A percentile compares a stretch with the other conserved stretches of the same genome.
Evolutionary conservation across 2,113 vertebrate genomes (phyloP).

Genomic region (Sebastes fasciatus): DNA sequence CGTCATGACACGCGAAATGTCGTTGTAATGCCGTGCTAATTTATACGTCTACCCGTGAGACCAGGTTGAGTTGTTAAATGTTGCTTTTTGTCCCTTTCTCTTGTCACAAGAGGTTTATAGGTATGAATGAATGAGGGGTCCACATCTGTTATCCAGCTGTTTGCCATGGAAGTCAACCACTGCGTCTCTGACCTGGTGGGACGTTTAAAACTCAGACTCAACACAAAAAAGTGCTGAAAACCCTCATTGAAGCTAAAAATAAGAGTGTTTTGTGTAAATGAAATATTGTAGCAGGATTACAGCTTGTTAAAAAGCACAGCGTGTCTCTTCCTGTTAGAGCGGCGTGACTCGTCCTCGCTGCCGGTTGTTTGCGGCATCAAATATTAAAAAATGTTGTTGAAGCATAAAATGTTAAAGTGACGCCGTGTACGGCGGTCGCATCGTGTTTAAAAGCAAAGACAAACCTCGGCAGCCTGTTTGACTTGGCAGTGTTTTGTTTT

Average conservation of each 20-base stretch:
- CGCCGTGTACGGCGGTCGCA: not conserved
- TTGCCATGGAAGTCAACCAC: not conserved
- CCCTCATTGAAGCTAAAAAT: not conserved
- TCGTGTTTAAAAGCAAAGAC: not conserved
- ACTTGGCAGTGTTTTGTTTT: not conserved
- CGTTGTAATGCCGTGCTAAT: too few species aligned
- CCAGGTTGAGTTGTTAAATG: too few species aligned
- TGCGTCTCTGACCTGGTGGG: not conserved
- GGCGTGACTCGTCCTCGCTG: not conserved
- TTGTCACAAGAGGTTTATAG: not conserved
- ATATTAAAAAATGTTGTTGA: slow-evolving; percentile 49
- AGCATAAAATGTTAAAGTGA: slow-evolving; percentile 60
- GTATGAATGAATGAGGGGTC: not conserved
- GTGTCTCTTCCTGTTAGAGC: slow-evolving; percentile 9
- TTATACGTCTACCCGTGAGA: too few species aligned
- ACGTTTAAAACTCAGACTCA: slow-evolving; percentile 22
- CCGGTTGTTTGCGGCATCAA: slow-evolving; percentile 34
- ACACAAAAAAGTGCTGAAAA: not conserved
- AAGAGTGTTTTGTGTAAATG: not conserved
- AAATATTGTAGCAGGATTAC: not conserved
- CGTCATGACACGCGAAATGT: too few species aligned
- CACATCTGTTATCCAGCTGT: slow-evolving; percentile 27
- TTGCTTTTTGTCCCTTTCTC: not conserved
- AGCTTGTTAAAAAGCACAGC: not conserved
- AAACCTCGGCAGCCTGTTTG: not conserved